Base-by-base conservation (phyloP, 2,113 vertebrate genomes). In the Plectropomus leopardus region DNA sequence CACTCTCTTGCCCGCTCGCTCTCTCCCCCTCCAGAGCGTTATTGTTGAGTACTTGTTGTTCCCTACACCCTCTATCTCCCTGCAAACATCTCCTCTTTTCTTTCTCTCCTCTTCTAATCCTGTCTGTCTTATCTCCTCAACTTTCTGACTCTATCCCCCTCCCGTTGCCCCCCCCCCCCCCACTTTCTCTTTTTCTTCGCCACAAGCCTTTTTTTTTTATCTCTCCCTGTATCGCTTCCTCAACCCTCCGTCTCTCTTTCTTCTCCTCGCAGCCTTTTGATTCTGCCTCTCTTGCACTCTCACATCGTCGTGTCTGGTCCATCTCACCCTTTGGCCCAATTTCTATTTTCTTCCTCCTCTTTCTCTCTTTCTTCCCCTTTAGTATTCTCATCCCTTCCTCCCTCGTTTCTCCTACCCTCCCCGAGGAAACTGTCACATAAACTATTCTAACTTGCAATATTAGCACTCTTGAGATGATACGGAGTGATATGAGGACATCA, bases 1-100 rank as follows among this genome's bases (percentile, higher is more conserved):
- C 76, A 40, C 58, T 63, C 78, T 45, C 47, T 30, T 50, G 40
- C 9, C 42, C 34, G 63, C 60, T 54, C 21, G 15, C 36, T 23
- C 68, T 42, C 13, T 7, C 44, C 64, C 78, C 80, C 63, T 74
- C 19, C 66, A 72, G 67, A 80, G 85, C 16, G 28, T 59, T 60
- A 59, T 77, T 83, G n/a, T 82, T 60, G 64, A 58, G 76, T 40
- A 48, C 53, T 79, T 88, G 64, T 80, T 88, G 78, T 89, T 85
- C 66, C 86, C 69, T 45, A 26, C 24, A 30, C 17, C 45, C 72
- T 79, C 59, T 44, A 23, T 86, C 76, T 85, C 77, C 58, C 66
- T 53, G 32, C 53, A 69, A 88, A 78, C 47, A 77, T 78, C 71
- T 51, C 78, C n/a, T 45, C 66, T 40, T 45, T 81, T 74, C 36